A percentile compares a stretch with the other conserved stretches of the same genome.
phyloP scores from a whole-genome alignment of 2,113 vertebrate genomes.

The Emydura subglobosa region DNA sequence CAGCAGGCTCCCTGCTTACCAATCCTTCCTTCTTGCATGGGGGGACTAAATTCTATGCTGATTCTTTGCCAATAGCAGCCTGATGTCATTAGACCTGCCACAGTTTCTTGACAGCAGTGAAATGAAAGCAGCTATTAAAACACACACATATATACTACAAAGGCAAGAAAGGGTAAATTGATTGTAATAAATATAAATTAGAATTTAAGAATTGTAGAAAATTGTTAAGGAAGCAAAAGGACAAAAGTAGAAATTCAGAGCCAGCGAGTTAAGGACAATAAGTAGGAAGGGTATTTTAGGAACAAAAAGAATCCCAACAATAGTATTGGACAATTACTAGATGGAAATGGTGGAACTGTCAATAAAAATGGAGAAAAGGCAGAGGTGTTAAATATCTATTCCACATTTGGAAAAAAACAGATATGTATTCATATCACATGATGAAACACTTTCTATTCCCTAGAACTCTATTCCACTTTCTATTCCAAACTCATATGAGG shows the following conservation, averaged over 20 bases:
- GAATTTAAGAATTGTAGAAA: neutral
- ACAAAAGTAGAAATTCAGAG: neutral
- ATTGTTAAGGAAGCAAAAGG: neutral
- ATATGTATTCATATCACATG: neutral
- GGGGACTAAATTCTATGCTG: neutral
- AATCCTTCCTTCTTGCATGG: neutral
- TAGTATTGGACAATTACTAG: neutral
- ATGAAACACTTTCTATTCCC: too few species aligned
- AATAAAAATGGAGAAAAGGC: neutral
- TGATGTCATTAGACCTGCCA: neutral
- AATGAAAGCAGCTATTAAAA: neutral
- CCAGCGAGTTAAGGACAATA: neutral
- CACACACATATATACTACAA: neutral
- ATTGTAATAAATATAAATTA: neutral
- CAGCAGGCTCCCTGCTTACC: too few species aligned
- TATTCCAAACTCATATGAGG: too few species aligned
- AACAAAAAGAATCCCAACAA: neutral
- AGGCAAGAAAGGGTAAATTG: too few species aligned
- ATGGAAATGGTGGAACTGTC: neutral
- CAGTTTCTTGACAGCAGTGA: neutral
- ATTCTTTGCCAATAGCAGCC: neutral
- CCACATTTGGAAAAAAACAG: neutral
- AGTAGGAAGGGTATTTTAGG: neutral
- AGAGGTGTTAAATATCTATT: neutral
- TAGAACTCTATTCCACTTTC: too few species aligned